These are phyloP conservation scores for Todiramphus saurophagus DNA, from an alignment of 2,113 vertebrate species.

Conservation along the genomic window DNA sequence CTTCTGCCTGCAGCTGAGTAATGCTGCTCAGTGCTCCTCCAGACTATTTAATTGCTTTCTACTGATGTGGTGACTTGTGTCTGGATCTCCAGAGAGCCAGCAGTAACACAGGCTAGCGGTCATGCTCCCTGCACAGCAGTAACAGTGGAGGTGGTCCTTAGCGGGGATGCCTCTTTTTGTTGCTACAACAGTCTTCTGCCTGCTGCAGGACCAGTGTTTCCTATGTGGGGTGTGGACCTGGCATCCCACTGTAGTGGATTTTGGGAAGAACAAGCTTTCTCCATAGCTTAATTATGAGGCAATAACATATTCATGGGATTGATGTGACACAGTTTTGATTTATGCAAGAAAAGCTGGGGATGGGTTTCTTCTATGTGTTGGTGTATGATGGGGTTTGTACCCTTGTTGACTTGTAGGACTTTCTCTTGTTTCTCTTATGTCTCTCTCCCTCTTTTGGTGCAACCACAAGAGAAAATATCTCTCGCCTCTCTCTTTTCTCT, in stretches of 20 bases:
- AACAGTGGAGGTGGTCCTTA: accelerated
- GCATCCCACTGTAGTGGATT: neutral
- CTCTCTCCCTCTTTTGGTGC: neutral
- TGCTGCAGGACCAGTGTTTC: neutral
- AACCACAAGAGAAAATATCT: neutral
- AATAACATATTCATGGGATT: neutral
- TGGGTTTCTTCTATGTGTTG: neutral
- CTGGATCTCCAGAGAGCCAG: neutral
- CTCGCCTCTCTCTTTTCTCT: neutral
- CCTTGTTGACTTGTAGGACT: neutral
- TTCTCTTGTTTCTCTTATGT: neutral
- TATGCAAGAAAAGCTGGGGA: neutral
- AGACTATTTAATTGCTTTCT: slow-evolving; percentile 1
- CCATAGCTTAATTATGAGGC: neutral
- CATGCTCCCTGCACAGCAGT: neutral
- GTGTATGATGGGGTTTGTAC: neutral
- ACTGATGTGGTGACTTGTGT: neutral
- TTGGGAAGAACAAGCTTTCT: neutral
- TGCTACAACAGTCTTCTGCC: neutral
- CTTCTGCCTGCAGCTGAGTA: neutral
- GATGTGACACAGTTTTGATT: neutral
- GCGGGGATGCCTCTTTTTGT: neutral
- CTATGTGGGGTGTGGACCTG: neutral
- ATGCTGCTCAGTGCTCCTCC: neutral
- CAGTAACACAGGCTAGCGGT: neutral